Evolutionary conservation across 2,888 invertebrate species (phyloP), one percentile per base, ranked within the genome.

Genomic region (Leucoma salicis): DNA sequence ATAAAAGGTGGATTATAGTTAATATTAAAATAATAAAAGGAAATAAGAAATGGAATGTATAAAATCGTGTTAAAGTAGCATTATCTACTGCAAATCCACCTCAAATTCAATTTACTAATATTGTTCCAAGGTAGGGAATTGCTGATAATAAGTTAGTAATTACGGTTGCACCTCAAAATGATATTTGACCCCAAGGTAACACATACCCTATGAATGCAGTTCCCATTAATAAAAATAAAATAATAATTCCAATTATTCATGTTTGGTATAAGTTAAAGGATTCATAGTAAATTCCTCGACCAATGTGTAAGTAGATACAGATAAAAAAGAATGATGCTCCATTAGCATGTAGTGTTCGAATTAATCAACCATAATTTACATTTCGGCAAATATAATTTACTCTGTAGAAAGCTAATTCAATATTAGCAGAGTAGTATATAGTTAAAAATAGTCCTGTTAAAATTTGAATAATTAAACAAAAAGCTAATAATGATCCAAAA

Each of bases 191-290:
- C 81, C 95, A 95, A 0, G 94, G 94, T 65, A 95, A 53, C 0
- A 95, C 94, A 87, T 95, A 95, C 0, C 95, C 95, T 90, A 95
- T 83, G 76, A 95, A 95, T 14, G 94, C 94, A 34, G 94, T 93
- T 67, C 81, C 92, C 92, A 95, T 95, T 51, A 91, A 77, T 74
- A 92, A 38, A 62, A 95, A 91, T 79, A 94, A 74, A 72, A 95
- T 91, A 46, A 93, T 81, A 35, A 93, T 82, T 37, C 95, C 95
- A 0, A 91, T 60, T 63, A 90, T 70, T 93, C 95, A 95, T 0
- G 93, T 92, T 52, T 87, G 74, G 48, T 79, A 83, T 66, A 86
- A 83, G 63, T 86, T 77, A 69, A 80, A 90, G 0, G 90, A 90
- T 60, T 84, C 84, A 71, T 85, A 85, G 57, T 85, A 81, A 76